A percentile compares a stretch with the other conserved stretches of the same genome.
Evolutionary conservation across 2,113 vertebrate species (phyloP).

Genomic region (Tragulus kanchil): DNA sequence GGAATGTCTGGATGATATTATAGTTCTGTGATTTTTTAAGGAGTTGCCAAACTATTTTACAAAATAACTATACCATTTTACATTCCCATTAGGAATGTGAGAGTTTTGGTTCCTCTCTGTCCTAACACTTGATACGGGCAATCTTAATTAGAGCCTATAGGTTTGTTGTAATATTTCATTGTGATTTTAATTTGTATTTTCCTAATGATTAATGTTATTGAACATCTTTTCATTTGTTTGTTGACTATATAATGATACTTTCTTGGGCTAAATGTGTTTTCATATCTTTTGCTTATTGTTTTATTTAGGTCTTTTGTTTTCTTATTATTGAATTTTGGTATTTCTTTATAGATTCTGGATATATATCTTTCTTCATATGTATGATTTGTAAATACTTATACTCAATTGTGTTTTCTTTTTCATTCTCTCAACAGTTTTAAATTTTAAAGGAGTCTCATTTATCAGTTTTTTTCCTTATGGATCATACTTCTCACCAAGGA

Average conservation of each 20-base stretch:
- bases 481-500: background rate
- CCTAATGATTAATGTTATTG: background rate
- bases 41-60: background rate
- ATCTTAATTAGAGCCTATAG: background rate
- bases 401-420: background rate
- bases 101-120: background rate
- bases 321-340: conserved; percentile 12
- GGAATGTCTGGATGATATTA: background rate
- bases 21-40: background rate
- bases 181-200: background rate
- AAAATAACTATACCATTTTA: background rate
- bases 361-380: background rate
- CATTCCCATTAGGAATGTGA: background rate
- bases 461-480: background rate
- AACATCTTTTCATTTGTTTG: background rate
- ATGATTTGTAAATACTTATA: conserved; percentile 22
- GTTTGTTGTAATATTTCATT: background rate
- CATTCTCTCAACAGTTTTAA: background rate
- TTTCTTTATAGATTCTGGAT: background rate
- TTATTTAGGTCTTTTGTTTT: background rate
- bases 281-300: background rate
- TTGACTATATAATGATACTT: background rate
- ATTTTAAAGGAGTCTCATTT: background rate
- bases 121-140: background rate
- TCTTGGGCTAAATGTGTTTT: background rate